Evolutionary conservation across 2,797 vertebrate species (phyloP).

Genomic region (Pipistrellus kuhlii): DNA sequence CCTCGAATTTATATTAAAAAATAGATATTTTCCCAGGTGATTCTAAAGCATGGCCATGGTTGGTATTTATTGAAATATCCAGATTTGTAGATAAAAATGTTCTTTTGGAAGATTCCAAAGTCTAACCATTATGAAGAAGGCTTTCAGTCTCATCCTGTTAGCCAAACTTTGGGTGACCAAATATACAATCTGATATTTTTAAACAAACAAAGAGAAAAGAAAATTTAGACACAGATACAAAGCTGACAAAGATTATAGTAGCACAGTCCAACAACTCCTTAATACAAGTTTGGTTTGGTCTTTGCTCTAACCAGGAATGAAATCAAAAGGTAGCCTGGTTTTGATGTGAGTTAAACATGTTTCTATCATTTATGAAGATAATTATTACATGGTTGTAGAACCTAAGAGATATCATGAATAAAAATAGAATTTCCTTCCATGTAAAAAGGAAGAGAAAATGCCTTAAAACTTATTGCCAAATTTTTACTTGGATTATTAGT

Average conservation of each 20-base stretch:
- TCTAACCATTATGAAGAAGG: neutral
- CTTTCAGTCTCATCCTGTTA: neutral
- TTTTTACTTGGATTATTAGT: neutral
- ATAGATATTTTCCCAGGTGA: neutral
- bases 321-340: neutral
- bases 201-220: neutral
- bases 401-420: neutral
- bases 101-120: neutral
- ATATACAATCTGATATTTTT: neutral
- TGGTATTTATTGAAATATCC: neutral
- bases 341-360: neutral
- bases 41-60: neutral
- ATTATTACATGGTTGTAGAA: neutral
- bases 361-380: neutral
- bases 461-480: neutral
- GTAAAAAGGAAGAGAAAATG: neutral
- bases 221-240: neutral
- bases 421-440: conserved; percentile 33
- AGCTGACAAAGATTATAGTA: neutral
- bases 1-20: neutral
- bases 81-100: neutral
- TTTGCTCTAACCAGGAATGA: neutral
- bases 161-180: neutral
- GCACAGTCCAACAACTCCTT: neutral
- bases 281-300: neutral